These are phyloP conservation scores for Ommatoiulus sabulosus DNA, from an alignment of 2,888 invertebrate genomes.

Conservation along the genomic window DNA sequence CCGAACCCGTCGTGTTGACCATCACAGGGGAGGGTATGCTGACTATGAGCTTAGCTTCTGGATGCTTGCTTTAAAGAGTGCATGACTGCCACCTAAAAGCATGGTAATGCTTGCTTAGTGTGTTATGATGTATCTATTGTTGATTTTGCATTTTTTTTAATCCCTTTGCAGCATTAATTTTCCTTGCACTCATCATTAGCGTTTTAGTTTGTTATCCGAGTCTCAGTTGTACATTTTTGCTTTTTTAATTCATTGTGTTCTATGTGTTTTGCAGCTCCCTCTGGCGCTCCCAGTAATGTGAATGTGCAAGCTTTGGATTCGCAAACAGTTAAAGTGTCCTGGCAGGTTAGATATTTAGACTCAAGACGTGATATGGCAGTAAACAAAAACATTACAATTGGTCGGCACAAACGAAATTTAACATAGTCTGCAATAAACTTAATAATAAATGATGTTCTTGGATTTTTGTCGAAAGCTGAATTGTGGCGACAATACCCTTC, in stretches of 20 bases:
- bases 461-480: background rate
- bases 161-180: background rate
- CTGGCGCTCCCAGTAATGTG: conserved; percentile 56
- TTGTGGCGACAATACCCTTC: background rate
- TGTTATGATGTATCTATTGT: conserved; percentile 44
- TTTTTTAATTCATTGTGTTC: conserved; percentile 40
- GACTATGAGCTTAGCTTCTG: conserved; percentile 49
- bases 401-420: background rate
- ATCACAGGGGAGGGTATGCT: conserved; percentile 57
- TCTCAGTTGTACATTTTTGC: background rate
- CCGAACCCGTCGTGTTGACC: conserved; percentile 48
- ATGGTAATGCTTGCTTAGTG: conserved; percentile 47
- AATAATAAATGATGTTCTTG: background rate
- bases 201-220: background rate
- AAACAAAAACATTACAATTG: background rate
- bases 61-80: conserved; percentile 32
- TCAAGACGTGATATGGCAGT: background rate
- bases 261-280: conserved; percentile 55
- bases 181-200: background rate
- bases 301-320: conserved; percentile 58
- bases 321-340: conserved; percentile 58
- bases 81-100: conserved; percentile 48
- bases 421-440: background rate
- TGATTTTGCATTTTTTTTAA: background rate
- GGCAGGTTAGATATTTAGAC: conserved; percentile 55